Evolutionary conservation across 2,888 invertebrate genomes (phyloP), one percentile per base, ranked within the genome.

Genomic region (Parasteatoda lunata): DNA sequence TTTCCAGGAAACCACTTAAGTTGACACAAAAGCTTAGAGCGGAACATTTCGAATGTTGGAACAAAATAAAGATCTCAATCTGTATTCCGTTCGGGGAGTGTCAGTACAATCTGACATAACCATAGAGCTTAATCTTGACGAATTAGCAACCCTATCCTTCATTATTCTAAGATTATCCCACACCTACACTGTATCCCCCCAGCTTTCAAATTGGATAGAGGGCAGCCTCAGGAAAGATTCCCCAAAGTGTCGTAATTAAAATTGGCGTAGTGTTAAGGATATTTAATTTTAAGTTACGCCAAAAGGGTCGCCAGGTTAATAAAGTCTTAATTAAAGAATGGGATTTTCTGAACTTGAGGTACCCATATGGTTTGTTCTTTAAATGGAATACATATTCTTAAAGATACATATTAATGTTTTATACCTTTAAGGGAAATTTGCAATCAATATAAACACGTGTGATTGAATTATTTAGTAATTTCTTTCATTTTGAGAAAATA

Each of bases 131-230:
- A 84, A 84, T 84, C 78, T 78, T 84, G 84, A 84, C 77, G 84
- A 84, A 84, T 84, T 84, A 84, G 78, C 78, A 77, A 66, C 71
- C 30, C 77, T 77, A 83, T 83, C 84, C 78, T 84, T 84, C 77
- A 84, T 78, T 84, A 78, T 78, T 84, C 72, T 72, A 59, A 77
- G 71, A 83, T 83, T 77, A 83, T 83, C 70, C 65, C 66, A 77
- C 72, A 68, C 70, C 77, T 77, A 77, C 83, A 83, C 76, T 15
- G 48, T 51, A 68, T 47, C 69, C 59, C 69, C 73, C 49, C 49
- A 11, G 15, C 45, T 30, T 45, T 15, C 66, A 15, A 4, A 11
- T 30, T n/a, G 15, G 45, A 49, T 45, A 45, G 69, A 69, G 75
- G 48, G 48, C 4, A 30, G 52, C n/a, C 51, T 69, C n/a, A 51